phyloP scores from a whole-genome alignment of 1,140 invertebrate species.

The Coenobita brevimanus region DNA sequence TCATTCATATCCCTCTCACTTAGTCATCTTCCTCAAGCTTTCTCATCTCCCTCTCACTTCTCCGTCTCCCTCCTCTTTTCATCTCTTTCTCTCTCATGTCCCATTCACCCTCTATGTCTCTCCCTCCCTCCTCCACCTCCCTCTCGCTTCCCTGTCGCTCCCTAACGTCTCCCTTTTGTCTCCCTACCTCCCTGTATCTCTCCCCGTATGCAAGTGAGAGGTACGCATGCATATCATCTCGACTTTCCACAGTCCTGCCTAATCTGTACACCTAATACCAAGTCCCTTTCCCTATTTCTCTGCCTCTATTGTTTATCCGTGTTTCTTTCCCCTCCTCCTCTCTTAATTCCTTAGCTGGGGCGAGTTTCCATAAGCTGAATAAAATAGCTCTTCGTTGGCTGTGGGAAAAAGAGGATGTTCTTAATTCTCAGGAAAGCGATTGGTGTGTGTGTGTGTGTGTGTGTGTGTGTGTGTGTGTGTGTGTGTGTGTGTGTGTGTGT shows the following conservation, averaged over 20 bases:
- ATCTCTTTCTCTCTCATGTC: no score
- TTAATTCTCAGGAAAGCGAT: no score
- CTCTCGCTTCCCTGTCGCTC: no score
- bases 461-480: constrained; percentile 40
- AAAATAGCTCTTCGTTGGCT: no score
- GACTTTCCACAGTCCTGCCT: neutral
- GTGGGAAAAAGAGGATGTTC: no score
- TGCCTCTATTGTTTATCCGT: neutral
- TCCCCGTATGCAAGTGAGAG: no score
- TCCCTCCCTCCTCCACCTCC: neutral
- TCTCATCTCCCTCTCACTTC: neutral
- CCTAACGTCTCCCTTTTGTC: neutral
- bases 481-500: constrained; percentile 37
- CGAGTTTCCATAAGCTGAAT: no score
- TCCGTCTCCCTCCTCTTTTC: neutral
- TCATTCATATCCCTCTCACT: neutral
- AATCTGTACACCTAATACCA: neutral
- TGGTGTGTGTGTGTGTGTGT: constrained; percentile 11
- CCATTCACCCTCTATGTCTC: neutral
- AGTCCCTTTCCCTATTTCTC: neutral
- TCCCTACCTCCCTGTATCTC: neutral
- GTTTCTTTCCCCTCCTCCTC: constrained; percentile 1
- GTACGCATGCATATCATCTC: neutral
- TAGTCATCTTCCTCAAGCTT: neutral
- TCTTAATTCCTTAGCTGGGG: no score